Evolutionary conservation across 2,888 invertebrate genomes (phyloP).

Genomic region (Lasioglossum malachurum): DNA sequence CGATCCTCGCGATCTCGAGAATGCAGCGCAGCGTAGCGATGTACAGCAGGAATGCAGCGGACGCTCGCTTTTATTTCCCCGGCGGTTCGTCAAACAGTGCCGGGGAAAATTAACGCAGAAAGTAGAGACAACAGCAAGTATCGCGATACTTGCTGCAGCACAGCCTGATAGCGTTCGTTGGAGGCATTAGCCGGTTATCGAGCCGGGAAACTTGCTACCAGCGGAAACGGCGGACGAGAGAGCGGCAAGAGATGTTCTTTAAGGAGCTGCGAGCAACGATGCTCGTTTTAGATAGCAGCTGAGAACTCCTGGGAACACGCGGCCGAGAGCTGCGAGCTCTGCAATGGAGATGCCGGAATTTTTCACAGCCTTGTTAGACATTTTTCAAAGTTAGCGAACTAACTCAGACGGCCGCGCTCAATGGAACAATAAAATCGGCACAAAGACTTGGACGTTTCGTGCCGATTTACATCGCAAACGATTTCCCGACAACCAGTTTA

Average conservation of each 20-base stretch:
- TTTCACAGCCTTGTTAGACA: not conserved
- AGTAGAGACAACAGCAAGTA: not conserved
- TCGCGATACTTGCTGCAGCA: not conserved
- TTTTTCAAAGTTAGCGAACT: not conserved
- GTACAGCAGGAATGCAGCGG: not conserved
- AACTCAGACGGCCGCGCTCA: not conserved
- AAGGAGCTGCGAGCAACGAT: constrained; percentile 25
- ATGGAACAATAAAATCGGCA: no score
- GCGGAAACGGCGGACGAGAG: not conserved
- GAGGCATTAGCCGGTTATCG: constrained; percentile 35
- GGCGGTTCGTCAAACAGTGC: not conserved
- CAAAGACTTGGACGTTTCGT: no score
- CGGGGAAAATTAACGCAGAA: not conserved
- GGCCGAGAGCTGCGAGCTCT: not conserved
- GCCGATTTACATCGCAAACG: no score
- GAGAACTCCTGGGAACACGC: constrained; percentile 12
- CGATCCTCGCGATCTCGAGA: not conserved
- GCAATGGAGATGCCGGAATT: not conserved
- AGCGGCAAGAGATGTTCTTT: constrained; percentile 24
- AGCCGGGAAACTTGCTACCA: constrained; percentile 2
- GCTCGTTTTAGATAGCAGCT: constrained; percentile 31
- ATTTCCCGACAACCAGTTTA: no score
- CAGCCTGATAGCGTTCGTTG: constrained; percentile 20
- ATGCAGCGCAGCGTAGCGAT: not conserved
- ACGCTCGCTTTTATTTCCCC: not conserved